phyloP scores from a whole-genome alignment of 2,797 vertebrate species.

The Labeo calbasu region DNA sequence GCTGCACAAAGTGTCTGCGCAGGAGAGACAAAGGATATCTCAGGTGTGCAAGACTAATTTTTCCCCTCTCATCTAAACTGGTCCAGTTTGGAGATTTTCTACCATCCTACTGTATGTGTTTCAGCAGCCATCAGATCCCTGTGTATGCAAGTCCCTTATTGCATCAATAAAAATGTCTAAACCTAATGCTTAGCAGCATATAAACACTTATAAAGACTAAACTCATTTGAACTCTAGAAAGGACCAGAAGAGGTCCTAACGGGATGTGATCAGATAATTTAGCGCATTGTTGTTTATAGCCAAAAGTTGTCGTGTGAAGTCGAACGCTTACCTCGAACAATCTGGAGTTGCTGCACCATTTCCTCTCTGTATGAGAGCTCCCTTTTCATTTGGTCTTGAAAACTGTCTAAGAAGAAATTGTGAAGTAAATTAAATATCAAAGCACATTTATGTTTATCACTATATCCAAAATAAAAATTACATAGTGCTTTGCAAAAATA shows the following conservation, averaged over 20 bases:
- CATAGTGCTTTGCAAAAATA: background rate
- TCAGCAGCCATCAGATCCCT: background rate
- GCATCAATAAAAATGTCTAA: too few species aligned
- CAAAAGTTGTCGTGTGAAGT: constrained; percentile 13
- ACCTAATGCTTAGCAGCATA: background rate
- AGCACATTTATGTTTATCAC: background rate
- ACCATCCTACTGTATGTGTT: background rate
- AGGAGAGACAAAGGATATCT: constrained; percentile 59
- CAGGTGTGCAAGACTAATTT: constrained; percentile 38
- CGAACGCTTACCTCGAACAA: constrained; percentile 89
- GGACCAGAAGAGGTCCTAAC: background rate
- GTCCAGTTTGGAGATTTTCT: constrained; percentile 7
- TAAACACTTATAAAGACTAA: background rate
- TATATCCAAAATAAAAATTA: background rate
- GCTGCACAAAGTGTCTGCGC: constrained; percentile 82
- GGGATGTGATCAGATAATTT: background rate
- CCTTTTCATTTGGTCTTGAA: constrained; percentile 99
- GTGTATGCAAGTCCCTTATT: background rate
- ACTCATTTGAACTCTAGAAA: background rate
- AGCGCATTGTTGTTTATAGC: background rate
- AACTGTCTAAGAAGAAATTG: constrained; percentile 87
- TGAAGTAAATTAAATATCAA: constrained; percentile 31
- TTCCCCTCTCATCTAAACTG: constrained; percentile 27
- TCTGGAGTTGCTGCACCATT: constrained; percentile 98
- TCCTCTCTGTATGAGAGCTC: constrained; percentile 97